Evolutionary conservation across 1,140 invertebrate species (phyloP).

Genomic region (Brachionus calyciflorus): DNA sequence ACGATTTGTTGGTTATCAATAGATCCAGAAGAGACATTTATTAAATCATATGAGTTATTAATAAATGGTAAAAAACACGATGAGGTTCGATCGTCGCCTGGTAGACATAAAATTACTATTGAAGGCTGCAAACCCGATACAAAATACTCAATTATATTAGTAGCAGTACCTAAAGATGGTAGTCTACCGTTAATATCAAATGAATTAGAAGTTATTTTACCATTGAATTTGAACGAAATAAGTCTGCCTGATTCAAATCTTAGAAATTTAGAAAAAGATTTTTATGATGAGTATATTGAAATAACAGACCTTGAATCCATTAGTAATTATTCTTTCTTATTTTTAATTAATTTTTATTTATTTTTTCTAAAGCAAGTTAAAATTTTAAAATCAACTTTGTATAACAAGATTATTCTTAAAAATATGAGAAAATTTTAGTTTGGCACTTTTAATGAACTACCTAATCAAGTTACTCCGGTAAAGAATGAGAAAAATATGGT

Average conservation of each 20-base stretch:
- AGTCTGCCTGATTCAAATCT: slow-evolving; percentile 51
- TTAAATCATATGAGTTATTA: slow-evolving; percentile 56
- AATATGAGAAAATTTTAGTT: no score
- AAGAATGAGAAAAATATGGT: no score
- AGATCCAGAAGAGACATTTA: slow-evolving; percentile 50
- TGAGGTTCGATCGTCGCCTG: slow-evolving; percentile 54
- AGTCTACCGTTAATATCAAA: slow-evolving; percentile 55
- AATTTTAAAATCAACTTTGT: no score
- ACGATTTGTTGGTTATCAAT: slow-evolving; percentile 58
- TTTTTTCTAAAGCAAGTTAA: no score
- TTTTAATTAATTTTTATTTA: not conserved
- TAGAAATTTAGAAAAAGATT: slow-evolving; percentile 53
- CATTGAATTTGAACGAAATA: slow-evolving; percentile 53
- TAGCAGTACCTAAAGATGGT: slow-evolving; percentile 51
- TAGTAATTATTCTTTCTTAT: slow-evolving; percentile 52
- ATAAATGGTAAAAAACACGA: slow-evolving; percentile 58
- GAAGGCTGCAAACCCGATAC: slow-evolving; percentile 55
- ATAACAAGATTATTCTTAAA: no score
- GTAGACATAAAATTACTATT: slow-evolving; percentile 58
- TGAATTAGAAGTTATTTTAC: slow-evolving; percentile 55
- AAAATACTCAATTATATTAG: slow-evolving; percentile 55
- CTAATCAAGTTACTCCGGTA: no score
- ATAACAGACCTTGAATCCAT: slow-evolving; percentile 55
- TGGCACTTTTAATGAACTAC: no score
- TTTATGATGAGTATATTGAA: slow-evolving; percentile 58